Conservation (phyloP, 2,797 vertebrate species). For the Emydoidea blandingii region DNA sequence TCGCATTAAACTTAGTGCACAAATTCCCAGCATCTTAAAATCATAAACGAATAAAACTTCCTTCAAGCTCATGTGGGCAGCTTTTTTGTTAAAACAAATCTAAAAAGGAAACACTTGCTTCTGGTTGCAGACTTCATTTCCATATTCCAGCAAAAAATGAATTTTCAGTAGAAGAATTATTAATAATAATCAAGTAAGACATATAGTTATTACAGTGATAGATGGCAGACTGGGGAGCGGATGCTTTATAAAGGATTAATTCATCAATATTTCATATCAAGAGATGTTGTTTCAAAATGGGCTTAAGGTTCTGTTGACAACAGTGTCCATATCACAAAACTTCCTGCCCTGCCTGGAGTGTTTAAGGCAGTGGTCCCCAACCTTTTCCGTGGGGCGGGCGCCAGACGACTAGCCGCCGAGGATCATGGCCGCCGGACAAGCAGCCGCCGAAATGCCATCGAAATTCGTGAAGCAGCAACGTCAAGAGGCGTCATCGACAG, state of each 20-base stretch:
- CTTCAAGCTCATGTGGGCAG: neutral
- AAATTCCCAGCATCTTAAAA: slow-evolving; percentile 3
- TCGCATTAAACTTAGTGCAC: neutral
- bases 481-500: no score
- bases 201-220: neutral
- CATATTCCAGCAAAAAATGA: neutral
- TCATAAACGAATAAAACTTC: neutral
- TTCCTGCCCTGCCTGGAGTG: fast-evolving
- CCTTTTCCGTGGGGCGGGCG: no score
- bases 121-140: neutral
- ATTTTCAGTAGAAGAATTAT: neutral
- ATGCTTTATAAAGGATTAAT: neutral
- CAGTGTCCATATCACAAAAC: neutral
- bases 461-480: no score
- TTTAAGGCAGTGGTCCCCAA: neutral
- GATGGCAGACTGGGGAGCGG: neutral
- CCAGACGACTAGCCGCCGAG: no score
- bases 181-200: neutral
- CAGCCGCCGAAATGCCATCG: no score
- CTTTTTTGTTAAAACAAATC: neutral
- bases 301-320: neutral
- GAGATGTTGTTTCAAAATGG: neutral
- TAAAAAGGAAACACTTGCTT: fast-evolving
- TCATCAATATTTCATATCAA: neutral
- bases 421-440: no score